Conservation (phyloP, 2,797 vertebrate species). For the Smutsia temminckii region DNA sequence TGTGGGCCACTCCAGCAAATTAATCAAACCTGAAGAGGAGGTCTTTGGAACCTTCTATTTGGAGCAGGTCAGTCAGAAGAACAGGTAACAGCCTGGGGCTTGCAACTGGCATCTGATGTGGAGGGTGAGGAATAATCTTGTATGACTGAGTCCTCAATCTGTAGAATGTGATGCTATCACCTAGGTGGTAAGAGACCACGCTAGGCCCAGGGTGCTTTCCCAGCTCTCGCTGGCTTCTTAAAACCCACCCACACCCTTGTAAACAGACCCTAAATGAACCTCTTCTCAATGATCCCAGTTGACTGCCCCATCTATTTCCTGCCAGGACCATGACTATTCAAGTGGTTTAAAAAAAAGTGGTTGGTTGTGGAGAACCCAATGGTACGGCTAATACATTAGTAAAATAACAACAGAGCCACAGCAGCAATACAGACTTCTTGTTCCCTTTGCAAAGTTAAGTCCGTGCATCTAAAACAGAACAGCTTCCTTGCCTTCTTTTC, state of each 20-base stretch:
- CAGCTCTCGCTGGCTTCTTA: background rate
- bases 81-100: no score
- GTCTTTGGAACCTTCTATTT: no score
- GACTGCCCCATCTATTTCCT: background rate
- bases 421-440: background rate
- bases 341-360: background rate
- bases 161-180: background rate
- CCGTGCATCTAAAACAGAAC: background rate
- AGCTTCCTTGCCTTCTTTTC: background rate
- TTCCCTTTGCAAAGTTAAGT: background rate
- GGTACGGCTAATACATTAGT: rapidly evolving
- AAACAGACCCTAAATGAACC: background rate
- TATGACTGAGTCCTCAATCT: no score
- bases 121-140: no score
- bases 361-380: background rate
- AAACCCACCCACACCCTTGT: background rate
- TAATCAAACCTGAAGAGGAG: no score
- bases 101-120: no score
- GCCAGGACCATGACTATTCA: background rate
- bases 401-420: background rate
- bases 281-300: background rate
- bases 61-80: no score
- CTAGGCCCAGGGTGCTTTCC: background rate
- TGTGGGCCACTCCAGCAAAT: no score
- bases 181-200: background rate